phyloP scores from a whole-genome alignment of 2,797 vertebrate genomes.

The Eidolon dupreanum region DNA sequence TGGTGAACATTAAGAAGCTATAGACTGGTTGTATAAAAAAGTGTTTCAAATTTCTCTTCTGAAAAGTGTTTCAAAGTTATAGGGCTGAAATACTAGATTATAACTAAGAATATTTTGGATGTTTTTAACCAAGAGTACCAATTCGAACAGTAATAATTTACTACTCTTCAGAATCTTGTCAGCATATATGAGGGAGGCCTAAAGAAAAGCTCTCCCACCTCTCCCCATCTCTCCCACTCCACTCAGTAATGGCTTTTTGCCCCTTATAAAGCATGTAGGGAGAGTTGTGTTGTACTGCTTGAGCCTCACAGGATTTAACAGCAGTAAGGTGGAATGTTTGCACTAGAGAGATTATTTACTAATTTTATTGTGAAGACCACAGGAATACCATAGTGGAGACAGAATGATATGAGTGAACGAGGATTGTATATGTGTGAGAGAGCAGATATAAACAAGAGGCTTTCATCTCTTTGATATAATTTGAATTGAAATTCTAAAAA shows the following conservation, averaged over 20 bases:
- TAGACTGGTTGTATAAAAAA: background rate
- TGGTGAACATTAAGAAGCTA: constrained; percentile 32
- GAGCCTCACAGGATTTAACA: background rate
- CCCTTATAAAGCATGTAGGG: background rate
- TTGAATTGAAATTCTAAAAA: constrained; percentile 14
- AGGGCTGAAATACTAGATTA: background rate
- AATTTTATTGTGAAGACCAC: background rate
- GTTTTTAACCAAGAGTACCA: background rate
- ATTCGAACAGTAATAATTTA: background rate
- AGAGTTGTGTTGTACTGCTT: background rate
- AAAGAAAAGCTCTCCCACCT: background rate
- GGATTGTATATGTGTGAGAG: background rate
- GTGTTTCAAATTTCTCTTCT: constrained; percentile 33
- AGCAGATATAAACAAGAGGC: background rate
- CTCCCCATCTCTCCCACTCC: background rate
- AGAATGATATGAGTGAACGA: background rate
- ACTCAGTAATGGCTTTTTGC: background rate
- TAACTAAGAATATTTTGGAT: constrained; percentile 31
- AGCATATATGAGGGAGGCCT: background rate
- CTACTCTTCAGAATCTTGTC: background rate
- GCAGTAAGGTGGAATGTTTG: background rate
- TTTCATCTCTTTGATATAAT: background rate
- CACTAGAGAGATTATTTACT: background rate
- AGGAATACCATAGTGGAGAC: background rate
- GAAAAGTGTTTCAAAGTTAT: constrained; percentile 21